These are phyloP conservation scores for Tetragonisca angustula DNA, from an alignment of 2,888 invertebrate genomes.

Conservation along the genomic window DNA sequence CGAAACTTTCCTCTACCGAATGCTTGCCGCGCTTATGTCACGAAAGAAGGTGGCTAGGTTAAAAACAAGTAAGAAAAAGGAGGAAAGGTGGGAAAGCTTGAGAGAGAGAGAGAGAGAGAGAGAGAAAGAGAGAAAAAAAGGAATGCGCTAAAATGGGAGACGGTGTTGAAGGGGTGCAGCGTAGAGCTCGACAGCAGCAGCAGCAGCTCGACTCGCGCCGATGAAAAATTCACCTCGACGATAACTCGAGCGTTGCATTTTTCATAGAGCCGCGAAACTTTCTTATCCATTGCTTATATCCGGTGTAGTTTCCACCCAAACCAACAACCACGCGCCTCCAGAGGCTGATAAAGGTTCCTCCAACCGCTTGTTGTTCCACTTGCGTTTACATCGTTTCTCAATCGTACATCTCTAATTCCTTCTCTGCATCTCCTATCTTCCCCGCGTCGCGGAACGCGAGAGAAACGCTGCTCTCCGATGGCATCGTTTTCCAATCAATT, in stretches of 20 bases:
- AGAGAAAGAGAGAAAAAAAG: neutral
- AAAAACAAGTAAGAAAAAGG: neutral
- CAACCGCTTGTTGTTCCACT: constrained; percentile 46
- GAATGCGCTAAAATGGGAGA: constrained; percentile 17
- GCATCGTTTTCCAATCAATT: neutral
- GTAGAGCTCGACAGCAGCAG: constrained; percentile 34
- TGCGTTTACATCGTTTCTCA: neutral
- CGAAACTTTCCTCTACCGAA: constrained; percentile 42
- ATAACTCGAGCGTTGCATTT: constrained; percentile 83
- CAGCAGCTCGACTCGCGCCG: constrained; percentile 66
- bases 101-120: neutral
- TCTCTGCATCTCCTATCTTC: neutral
- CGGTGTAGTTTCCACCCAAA: constrained; percentile 76
- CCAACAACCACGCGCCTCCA: constrained; percentile 65
- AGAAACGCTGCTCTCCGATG: too few species aligned
- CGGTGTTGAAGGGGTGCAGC: constrained; percentile 39
- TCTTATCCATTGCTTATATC: constrained; percentile 80
- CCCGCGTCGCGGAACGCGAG: neutral
- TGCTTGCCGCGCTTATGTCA: constrained; percentile 9
- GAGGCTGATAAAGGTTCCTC: constrained; percentile 67
- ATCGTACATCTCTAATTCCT: constrained; percentile 27
- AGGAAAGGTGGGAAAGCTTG: neutral
- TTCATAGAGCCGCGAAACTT: constrained; percentile 81
- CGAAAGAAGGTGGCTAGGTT: constrained; percentile 17
- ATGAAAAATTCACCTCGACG: constrained; percentile 83